These are phyloP conservation scores for Sympetrum striolatum DNA, from an alignment of 2,888 invertebrate genomes.

Conservation along the genomic window DNA sequence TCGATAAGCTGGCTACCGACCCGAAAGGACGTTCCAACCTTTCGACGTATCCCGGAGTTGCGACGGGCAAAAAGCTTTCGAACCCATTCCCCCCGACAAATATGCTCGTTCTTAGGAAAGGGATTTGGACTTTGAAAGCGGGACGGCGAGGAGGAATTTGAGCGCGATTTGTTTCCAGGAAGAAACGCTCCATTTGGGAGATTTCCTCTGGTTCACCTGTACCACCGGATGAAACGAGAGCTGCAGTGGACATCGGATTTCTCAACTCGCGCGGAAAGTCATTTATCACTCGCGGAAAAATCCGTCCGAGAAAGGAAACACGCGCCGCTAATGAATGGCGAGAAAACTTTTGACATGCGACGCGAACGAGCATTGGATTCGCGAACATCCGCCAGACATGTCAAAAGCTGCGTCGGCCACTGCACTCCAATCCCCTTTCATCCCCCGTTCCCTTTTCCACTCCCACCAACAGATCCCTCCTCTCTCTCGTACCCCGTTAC, in stretches of 20 bases:
- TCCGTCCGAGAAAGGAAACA: neutral
- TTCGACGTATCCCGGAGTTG: too few relatives aligned
- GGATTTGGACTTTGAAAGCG: too few relatives aligned
- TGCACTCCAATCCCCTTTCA: neutral
- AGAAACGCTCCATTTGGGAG: neutral
- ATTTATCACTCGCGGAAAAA: neutral
- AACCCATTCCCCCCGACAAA: too few relatives aligned
- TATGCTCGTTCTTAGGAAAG: too few relatives aligned
- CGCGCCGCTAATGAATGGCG: neutral
- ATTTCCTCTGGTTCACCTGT: neutral
- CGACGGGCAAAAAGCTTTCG: too few relatives aligned
- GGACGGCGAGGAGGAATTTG: neutral
- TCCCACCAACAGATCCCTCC: neutral
- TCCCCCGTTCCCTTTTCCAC: neutral
- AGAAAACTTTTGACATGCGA: neutral
- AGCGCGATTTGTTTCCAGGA: neutral
- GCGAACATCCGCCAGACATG: neutral
- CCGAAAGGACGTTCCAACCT: too few relatives aligned
- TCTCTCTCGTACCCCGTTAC: neutral
- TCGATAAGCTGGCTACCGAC: neutral
- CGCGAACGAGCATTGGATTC: neutral
- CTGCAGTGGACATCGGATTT: too few relatives aligned
- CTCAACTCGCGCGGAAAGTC: too few relatives aligned
- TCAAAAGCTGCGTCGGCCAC: neutral
- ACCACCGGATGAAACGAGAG: too few relatives aligned